Evolutionary conservation across 2,888 invertebrate species (phyloP), one percentile per base, ranked within the genome.

Genomic region (Phaonia tiefii): DNA sequence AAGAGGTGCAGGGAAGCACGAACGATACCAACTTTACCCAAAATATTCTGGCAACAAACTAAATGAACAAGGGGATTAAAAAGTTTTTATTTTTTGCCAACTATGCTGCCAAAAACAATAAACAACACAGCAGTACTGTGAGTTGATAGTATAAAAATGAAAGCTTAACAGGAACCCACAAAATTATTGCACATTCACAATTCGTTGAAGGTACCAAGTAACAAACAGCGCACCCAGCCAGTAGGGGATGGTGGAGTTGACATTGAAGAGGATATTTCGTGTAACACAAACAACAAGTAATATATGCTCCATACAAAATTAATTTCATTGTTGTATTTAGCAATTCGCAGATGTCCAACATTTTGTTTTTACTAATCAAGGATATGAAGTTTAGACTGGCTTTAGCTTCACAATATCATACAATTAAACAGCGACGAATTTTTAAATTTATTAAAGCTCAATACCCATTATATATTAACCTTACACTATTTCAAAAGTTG

Each of bases 91-190:
- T 15, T 46, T 54, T 42, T 71, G 71, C 74, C 58, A 58, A 86
- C 86, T 88, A 87, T 86, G 86, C 85, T 86, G 87, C 88, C 86
- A 88, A 87, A 89, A 89, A 88, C 87, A 88, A 88, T 89, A 88
- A 88, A 88, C 87, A 83, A 87, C 70, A 42, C 51, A 66, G 54
- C 72, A 87, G 17, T 60, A 60, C 72, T 87, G 13, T 22, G 42
- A 88, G 84, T 83, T 88, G 84, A 84, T 87, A 85, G 87, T 86
- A 86, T 84, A 85, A 83, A 88, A 87, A 87, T 86, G 80, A 84
- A 79, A 60, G 44, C 82, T 84, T 79, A 77, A 75, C 67, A 54
- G 70, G 76, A 84, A 84, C 85, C 88, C 88, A 84, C 88, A 88
- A 85, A 88, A 86, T 87, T 87, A 87, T 87, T 87, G 87, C 88